Conservation (phyloP, 2,797 vertebrate genomes). For the Neomorphus geoffroyi region DNA sequence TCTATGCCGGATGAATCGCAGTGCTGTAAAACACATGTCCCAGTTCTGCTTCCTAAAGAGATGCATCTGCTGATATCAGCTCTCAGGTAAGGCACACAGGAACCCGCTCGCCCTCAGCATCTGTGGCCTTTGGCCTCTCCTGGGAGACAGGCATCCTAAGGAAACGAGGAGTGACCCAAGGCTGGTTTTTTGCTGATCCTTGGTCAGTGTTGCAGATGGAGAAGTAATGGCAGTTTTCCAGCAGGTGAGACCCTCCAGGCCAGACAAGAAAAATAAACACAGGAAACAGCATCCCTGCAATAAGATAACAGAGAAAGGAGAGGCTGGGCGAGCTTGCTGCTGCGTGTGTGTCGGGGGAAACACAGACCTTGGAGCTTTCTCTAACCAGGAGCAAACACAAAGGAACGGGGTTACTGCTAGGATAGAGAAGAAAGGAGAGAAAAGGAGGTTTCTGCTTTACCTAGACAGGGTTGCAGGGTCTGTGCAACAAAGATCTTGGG, state of each 20-base stretch:
- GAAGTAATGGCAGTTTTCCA: slow-evolving; percentile 24
- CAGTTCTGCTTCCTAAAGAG: neutral
- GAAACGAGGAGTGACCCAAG: slow-evolving; percentile 1
- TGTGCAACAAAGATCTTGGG: neutral
- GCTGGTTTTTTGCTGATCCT: neutral
- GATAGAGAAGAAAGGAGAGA: neutral
- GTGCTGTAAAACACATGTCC: neutral
- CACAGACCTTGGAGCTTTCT: neutral
- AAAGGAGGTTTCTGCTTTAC: neutral
- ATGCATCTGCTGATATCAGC: neutral
- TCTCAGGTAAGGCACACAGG: slow-evolving; percentile 11
- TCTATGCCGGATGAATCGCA: neutral
- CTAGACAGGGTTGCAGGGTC: neutral
- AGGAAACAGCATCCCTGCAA: slow-evolving; percentile 27
- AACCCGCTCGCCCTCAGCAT: neutral
- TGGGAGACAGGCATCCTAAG: slow-evolving; percentile 18
- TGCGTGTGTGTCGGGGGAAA: neutral
- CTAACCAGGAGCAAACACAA: neutral
- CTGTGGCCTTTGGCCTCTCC: slow-evolving; percentile 24
- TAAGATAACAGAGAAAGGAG: neutral
- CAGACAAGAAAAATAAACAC: slow-evolving; percentile 51
- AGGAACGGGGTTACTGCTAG: neutral
- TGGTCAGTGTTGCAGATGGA: neutral
- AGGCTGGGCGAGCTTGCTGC: neutral
- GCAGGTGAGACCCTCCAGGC: slow-evolving; percentile 58